phyloP scores from a whole-genome alignment of 2,888 invertebrate genomes.

The Tachina lurida region DNA sequence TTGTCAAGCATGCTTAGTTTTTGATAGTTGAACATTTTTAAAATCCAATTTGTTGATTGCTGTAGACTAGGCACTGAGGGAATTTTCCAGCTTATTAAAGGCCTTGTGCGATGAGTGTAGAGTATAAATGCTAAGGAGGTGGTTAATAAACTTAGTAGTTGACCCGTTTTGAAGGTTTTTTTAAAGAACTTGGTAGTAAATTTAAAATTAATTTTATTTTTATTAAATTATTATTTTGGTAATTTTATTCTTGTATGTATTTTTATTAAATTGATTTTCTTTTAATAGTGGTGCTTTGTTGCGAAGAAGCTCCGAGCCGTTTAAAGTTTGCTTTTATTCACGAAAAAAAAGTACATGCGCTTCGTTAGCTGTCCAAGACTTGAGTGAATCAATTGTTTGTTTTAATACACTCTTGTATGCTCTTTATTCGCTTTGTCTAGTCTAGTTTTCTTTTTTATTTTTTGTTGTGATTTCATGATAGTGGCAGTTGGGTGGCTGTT shows the following conservation, averaged over 20 bases:
- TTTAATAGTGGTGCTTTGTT: not conserved
- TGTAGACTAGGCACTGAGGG: not conserved
- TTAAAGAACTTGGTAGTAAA: not conserved
- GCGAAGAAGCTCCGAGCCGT: conserved; percentile 32
- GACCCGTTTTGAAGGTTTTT: conserved; percentile 65
- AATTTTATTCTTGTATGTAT: not conserved
- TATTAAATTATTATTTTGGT: not conserved
- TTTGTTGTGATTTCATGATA: conserved; percentile 23
- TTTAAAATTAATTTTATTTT: conserved; percentile 15
- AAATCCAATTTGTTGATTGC: conserved; percentile 37
- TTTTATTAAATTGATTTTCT: not conserved
- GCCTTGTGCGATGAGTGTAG: conserved; percentile 16
- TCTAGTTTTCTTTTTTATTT: conserved; percentile 6
- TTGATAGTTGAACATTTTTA: not conserved
- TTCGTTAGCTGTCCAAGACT: conserved; percentile 68
- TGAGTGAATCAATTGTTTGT: conserved; percentile 55
- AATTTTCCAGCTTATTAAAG: conserved; percentile 44
- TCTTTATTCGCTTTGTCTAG: conserved; percentile 36
- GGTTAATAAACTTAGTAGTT: conserved; percentile 54
- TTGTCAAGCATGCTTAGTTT: conserved; percentile 46
- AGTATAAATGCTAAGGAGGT: conserved; percentile 53
- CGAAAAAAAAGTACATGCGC: conserved; percentile 60
- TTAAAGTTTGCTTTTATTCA: conserved; percentile 44
- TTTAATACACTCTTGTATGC: conserved; percentile 28
- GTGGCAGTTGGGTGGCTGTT: conserved; percentile 31